Conservation (phyloP, 2,888 invertebrate genomes). For the Acrobasis repandana region DNA sequence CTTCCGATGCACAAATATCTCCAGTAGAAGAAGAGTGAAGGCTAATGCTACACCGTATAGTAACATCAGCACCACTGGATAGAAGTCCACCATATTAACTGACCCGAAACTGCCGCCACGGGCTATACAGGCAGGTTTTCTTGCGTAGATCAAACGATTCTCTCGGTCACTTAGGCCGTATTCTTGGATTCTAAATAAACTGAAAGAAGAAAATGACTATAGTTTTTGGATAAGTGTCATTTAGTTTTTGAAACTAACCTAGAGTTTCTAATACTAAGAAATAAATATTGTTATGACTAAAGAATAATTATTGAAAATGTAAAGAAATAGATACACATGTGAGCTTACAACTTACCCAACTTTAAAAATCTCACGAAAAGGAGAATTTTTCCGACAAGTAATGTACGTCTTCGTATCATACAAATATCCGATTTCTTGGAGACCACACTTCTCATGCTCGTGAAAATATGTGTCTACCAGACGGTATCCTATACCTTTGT, state of each 20-base stretch:
- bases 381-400: slow-evolving; percentile 79
- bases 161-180: slow-evolving; percentile 83
- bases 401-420: slow-evolving; percentile 79
- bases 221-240: neutral
- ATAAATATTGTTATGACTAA: too few relatives aligned
- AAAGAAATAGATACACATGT: too few relatives aligned
- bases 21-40: slow-evolving; percentile 50
- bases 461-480: slow-evolving; percentile 83
- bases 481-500: slow-evolving; percentile 82
- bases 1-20: slow-evolving; percentile 47
- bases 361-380: slow-evolving; percentile 82
- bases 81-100: slow-evolving; percentile 84
- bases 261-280: too few relatives aligned
- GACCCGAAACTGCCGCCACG: slow-evolving; percentile 83
- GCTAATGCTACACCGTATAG: slow-evolving; percentile 64
- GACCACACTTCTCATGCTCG: slow-evolving; percentile 87
- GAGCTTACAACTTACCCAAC: slow-evolving; percentile 69
- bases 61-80: slow-evolving; percentile 73
- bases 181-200: slow-evolving; percentile 81
- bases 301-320: too few relatives aligned
- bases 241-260: neutral
- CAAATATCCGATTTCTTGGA: slow-evolving; percentile 83
- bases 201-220: slow-evolving; percentile 41
- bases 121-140: slow-evolving; percentile 82
- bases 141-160: slow-evolving; percentile 78